These are phyloP conservation scores for Salvelinus fontinalis DNA, from an alignment of 2,113 vertebrate genomes.

Conservation along the genomic window DNA sequence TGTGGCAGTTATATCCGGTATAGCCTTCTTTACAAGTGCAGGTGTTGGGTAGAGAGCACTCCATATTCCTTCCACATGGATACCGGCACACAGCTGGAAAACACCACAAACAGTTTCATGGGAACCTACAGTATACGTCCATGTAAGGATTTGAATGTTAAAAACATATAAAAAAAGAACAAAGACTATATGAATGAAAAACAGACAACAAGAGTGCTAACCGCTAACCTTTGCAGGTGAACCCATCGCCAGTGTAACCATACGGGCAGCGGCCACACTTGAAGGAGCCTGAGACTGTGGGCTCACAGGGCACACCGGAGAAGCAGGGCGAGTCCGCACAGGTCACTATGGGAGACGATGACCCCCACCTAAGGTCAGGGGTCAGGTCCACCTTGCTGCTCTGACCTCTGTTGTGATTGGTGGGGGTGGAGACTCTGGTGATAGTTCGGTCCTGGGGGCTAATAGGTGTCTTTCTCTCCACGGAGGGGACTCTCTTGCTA, in stretches of 20 bases:
- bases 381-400: conserved; percentile 32
- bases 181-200: not conserved
- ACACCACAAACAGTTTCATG: conserved; percentile 19
- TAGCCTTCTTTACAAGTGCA: conserved; percentile 87
- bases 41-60: conserved; percentile 82
- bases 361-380: conserved; percentile 43
- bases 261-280: conserved; percentile 80
- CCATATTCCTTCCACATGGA: conserved; percentile 83
- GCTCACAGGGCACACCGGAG: conserved; percentile 77
- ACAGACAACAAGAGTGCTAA: not conserved
- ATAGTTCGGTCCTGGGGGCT: conserved; percentile 38
- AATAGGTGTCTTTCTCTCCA: conserved; percentile 35
- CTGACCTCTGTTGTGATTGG: conserved; percentile 28
- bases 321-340: conserved; percentile 82
- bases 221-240: conserved; percentile 80
- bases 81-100: conserved; percentile 82
- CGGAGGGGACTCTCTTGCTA: conserved; percentile 29
- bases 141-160: no score
- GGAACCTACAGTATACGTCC: not conserved
- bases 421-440: conserved; percentile 32
- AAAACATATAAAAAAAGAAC: no score
- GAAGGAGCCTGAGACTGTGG: conserved; percentile 59
- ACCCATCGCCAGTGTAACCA: conserved; percentile 82
- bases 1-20: conserved; percentile 81
- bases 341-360: conserved; percentile 35